These are phyloP conservation scores for Manacus vitellinus DNA, from an alignment of 2,113 vertebrate species.

Conservation along the genomic window DNA sequence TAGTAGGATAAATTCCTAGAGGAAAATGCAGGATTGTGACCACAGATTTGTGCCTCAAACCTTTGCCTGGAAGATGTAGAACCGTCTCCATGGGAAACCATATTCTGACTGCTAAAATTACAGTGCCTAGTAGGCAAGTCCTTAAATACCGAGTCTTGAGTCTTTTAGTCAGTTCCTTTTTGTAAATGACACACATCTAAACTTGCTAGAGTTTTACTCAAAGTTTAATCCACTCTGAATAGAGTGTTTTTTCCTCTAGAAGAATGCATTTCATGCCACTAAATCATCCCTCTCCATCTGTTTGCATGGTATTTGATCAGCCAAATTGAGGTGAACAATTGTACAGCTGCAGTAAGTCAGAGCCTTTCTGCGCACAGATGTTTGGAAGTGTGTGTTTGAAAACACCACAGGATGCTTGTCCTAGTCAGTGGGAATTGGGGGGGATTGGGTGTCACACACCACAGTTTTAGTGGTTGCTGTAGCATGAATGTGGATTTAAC, in stretches of 20 bases:
- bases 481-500: accelerated
- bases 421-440: background rate
- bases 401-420: background rate
- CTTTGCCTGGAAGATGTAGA: background rate
- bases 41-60: background rate
- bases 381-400: background rate
- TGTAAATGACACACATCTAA: background rate
- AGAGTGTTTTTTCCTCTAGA: background rate
- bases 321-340: background rate
- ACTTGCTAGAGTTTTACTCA: background rate
- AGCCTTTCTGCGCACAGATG: background rate
- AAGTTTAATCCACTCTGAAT: background rate
- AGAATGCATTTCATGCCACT: background rate
- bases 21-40: background rate
- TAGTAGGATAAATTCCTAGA: background rate
- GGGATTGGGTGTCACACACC: background rate
- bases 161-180: background rate
- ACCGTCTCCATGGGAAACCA: background rate
- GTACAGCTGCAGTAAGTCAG: background rate
- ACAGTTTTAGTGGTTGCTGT: background rate
- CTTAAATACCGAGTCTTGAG: background rate
- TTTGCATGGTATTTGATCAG: conserved; percentile 3
- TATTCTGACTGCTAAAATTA: background rate
- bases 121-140: background rate
- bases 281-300: background rate